Evolutionary conservation across 1,140 invertebrate genomes (phyloP).

Genomic region (Coboldia fuscipes): DNA sequence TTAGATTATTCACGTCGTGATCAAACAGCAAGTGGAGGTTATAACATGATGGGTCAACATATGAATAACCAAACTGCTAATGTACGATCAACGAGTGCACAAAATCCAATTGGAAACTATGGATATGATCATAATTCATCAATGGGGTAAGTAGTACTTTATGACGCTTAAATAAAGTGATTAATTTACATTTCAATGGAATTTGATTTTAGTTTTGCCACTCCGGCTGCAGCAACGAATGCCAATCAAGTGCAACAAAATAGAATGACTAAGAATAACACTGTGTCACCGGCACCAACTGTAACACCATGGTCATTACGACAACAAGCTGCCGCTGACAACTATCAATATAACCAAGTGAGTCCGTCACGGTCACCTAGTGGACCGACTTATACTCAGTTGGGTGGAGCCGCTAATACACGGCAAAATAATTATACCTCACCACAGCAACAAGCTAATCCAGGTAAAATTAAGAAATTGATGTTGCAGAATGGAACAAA

Average conservation of each 20-base stretch:
- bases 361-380: constrained; percentile 59
- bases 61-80: neutral
- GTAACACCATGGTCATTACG: constrained; percentile 34
- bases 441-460: constrained; percentile 28
- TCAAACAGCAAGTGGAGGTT: constrained; percentile 11
- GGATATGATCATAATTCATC: constrained; percentile 46
- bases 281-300: constrained; percentile 40
- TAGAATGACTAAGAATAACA: constrained; percentile 40
- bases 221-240: constrained; percentile 15
- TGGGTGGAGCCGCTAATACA: constrained; percentile 37
- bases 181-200: neutral
- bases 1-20: constrained; percentile 47
- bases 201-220: constrained; percentile 8
- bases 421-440: constrained; percentile 28
- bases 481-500: neutral
- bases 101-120: constrained; percentile 36
- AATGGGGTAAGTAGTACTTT: constrained; percentile 37
- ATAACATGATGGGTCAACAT: neutral
- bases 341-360: constrained; percentile 55
- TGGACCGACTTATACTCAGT: constrained; percentile 69
- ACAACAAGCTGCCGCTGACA: constrained; percentile 29
- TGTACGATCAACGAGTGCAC: constrained; percentile 37
- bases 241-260: constrained; percentile 17
- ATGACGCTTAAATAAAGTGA: no score
- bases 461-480: constrained; percentile 15